Conservation (phyloP, 2,888 invertebrate genomes). For the Quadroppia sp. region DNA sequence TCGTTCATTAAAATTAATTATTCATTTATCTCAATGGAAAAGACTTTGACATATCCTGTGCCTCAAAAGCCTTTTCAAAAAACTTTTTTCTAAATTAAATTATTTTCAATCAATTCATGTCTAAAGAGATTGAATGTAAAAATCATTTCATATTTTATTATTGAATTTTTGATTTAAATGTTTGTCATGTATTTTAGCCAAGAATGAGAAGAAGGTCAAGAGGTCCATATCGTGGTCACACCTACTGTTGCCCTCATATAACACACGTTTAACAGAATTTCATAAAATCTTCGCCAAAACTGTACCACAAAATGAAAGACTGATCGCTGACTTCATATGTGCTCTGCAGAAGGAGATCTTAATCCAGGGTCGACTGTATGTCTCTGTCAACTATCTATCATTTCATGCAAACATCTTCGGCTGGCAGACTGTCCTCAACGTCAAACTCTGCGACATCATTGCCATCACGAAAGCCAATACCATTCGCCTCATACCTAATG, state of each 20-base stretch:
- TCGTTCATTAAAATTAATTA: no score
- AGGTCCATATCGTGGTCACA: conserved; percentile 47
- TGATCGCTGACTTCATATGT: conserved; percentile 77
- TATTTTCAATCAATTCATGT: background rate
- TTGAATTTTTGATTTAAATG: background rate
- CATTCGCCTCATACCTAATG: conserved; percentile 88
- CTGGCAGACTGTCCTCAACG: conserved; percentile 83
- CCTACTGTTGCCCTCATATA: conserved; percentile 71
- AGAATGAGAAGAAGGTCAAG: conserved; percentile 13
- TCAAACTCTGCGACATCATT: conserved; percentile 84
- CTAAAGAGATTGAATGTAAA: background rate
- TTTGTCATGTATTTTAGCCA: background rate
- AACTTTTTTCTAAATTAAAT: no score
- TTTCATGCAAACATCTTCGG: conserved; percentile 97
- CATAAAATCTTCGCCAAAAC: conserved; percentile 67
- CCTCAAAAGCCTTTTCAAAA: no score
- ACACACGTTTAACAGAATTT: conserved; percentile 87
- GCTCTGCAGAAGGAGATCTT: conserved; percentile 93
- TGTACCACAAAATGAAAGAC: conserved; percentile 32
- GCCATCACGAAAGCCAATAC: conserved; percentile 93
- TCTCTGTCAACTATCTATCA: conserved; percentile 89
- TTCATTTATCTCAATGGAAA: no score
- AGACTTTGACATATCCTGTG: no score
- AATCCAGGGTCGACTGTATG: conserved; percentile 90
- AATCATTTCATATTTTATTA: background rate